These are phyloP conservation scores for Artemia sp. DNA, from an alignment of 2,888 invertebrate genomes.

Conservation along the genomic window DNA sequence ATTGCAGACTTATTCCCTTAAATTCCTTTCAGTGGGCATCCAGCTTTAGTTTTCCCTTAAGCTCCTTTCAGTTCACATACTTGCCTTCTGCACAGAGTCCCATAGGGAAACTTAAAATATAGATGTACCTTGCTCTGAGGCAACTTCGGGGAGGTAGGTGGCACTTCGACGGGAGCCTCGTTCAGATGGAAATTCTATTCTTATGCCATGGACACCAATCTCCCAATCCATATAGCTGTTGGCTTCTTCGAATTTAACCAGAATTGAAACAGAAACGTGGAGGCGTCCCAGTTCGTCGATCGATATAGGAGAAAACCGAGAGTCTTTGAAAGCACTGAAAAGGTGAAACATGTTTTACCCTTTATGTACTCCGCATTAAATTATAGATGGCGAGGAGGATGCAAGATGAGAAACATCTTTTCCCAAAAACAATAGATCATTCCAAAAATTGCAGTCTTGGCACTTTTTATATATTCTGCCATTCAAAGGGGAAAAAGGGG, in stretches of 20 bases:
- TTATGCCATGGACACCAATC: conserved; percentile 87
- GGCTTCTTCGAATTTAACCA: conserved; percentile 90
- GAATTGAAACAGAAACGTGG: conserved; percentile 85
- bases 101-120: conserved; percentile 10
- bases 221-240: conserved; percentile 92
- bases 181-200: conserved; percentile 91
- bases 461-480: no score
- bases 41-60: no score
- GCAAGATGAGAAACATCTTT: no score
- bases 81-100: neutral
- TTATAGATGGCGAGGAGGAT: no score
- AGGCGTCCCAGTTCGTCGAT: conserved; percentile 81
- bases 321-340: conserved; percentile 84
- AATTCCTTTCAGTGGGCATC: no score
- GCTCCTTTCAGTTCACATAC: no score
- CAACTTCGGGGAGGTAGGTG: conserved; percentile 95
- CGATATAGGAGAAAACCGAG: conserved; percentile 84
- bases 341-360: neutral
- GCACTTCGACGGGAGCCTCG: conserved; percentile 85
- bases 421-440: no score
- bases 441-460: no score
- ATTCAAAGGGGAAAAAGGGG: no score
- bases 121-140: conserved; percentile 76
- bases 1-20: no score
- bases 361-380: no score